Conservation (phyloP, 2,888 invertebrate species). For the Cataglyphis altisquamis region DNA sequence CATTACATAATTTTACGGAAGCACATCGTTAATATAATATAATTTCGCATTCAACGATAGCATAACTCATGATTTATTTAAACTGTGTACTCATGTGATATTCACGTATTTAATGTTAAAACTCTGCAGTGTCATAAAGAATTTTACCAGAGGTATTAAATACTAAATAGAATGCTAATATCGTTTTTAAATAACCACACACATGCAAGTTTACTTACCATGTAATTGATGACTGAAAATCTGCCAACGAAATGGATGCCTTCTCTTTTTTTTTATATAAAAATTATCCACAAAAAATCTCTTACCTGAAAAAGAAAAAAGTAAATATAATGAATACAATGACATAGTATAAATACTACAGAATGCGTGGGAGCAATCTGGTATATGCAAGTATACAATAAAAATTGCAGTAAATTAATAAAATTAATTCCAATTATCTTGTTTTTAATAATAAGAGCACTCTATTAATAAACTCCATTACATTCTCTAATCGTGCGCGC, state of each 20-base stretch:
- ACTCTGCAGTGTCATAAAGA: background rate
- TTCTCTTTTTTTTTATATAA: background rate
- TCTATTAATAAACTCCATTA: background rate
- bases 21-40: constrained; percentile 15
- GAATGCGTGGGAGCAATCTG: background rate
- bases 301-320: constrained; percentile 48
- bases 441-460: background rate
- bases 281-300: background rate
- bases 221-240: background rate
- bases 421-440: background rate
- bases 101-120: constrained; percentile 10
- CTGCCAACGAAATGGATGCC: background rate
- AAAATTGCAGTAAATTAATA: background rate
- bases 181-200: background rate
- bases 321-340: background rate
- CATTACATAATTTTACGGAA: constrained; percentile 7
- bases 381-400: background rate
- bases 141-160: background rate
- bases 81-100: background rate
- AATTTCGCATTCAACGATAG: constrained; percentile 14
- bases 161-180: background rate
- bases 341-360: background rate
- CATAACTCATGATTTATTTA: constrained; percentile 30
- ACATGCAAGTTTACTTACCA: constrained; percentile 39
- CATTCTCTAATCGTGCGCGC: background rate